Base-by-base conservation (phyloP, 2,113 vertebrate species). In the Alosa alosa region DNA sequence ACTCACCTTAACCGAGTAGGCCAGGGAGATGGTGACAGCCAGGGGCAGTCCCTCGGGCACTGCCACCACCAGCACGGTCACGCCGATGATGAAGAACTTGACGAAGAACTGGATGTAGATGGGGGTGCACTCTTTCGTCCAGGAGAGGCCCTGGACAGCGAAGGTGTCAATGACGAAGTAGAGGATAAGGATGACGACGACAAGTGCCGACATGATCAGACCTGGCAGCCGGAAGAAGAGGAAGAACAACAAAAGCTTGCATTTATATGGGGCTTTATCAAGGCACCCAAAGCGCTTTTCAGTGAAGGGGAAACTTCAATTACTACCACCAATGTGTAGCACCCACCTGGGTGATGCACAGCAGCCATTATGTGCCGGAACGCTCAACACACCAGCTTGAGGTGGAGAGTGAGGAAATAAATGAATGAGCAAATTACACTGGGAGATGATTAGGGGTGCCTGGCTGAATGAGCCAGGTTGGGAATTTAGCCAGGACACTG, bases 31-130 rank as follows among this genome's bases (percentile, higher is more conserved):
- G 89, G 98, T 99, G 86, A 99, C 98, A 0, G 98, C 98, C 18
- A 99, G 93, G 0, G 98, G 98, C 55, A 99, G 95, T 2, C 98
- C 98, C 90, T 99, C 98, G 0, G 98, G 98, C 84, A 99, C 98
- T 0, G 98, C 98, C 82, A 99, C 98, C 84, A 99, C 98, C 82
- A 99, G 91, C 68, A 99, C 98, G 0, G 98, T 99, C 90, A 99
- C 96, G 0, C 98, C 98, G 0, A 99, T 99, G 91, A 99, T 99
- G 94, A 99, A 99, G 95, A 99, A 99, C 93, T 99, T 99, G 88
- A 99, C 98, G 0, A 99, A 98, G 93, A 98, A 99, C 88, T 99
- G 97, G 91, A 99, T 96, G 93, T 99, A 99, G 89, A 99, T 96
- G 15, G 98, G 97, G 0, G 97, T 98, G 88, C 98, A 99, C 88